Evolutionary conservation across 2,113 vertebrate genomes (phyloP).

Genomic region (Megatriorchis doriae): DNA sequence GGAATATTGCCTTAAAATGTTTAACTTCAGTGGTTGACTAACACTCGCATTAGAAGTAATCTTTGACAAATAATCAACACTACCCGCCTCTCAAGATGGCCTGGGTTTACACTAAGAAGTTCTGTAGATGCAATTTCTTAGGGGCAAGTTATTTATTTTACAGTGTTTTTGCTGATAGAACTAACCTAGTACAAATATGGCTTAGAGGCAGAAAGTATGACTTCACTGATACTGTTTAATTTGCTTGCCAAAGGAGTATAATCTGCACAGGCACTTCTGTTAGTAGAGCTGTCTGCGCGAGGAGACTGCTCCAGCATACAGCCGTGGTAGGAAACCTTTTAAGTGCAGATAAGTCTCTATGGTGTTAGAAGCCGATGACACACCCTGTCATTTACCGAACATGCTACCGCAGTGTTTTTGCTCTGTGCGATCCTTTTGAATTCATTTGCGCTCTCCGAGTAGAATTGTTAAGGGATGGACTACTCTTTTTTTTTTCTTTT

Average conservation of each 20-base stretch:
- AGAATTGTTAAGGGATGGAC: not conserved
- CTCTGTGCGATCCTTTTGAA: not conserved
- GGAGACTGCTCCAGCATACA: not conserved
- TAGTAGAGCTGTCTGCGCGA: not conserved
- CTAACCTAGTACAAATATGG: not conserved
- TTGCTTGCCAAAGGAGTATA: not conserved
- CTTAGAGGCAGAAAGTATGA: not conserved
- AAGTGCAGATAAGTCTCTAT: not conserved
- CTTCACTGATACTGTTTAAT: not conserved
- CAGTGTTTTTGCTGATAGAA: not conserved
- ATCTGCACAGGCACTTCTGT: not conserved
- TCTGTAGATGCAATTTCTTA: not conserved
- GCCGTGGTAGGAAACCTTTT: not conserved
- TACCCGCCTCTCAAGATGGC: not conserved
- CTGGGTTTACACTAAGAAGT: not conserved
- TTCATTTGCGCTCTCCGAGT: not conserved
- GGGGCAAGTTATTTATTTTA: not conserved
- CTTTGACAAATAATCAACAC: not conserved
- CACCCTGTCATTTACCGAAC: not conserved
- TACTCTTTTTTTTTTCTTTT: not conserved
- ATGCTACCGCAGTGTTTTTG: not conserved
- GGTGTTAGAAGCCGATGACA: fast-evolving
- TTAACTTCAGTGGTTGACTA: not conserved
- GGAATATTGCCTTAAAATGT: not conserved
- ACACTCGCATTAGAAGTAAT: not conserved